These are phyloP conservation scores for Motacilla alba DNA, from an alignment of 2,113 vertebrate genomes.

Conservation along the genomic window DNA sequence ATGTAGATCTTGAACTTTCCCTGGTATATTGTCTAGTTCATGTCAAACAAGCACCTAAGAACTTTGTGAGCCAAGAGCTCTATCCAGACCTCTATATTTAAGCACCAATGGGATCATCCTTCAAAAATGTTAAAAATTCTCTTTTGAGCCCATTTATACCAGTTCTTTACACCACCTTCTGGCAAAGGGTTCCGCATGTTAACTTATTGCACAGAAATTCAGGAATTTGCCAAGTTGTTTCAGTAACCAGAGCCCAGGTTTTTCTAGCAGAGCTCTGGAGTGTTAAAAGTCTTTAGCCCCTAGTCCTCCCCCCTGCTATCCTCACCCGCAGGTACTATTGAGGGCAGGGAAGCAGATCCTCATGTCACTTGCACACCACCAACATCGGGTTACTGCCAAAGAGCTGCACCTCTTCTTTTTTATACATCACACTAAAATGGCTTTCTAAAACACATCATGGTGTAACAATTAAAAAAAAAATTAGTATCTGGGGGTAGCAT, in stretches of 20 bases:
- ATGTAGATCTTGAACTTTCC: not conserved
- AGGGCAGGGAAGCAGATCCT: not conserved
- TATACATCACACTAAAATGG: not conserved
- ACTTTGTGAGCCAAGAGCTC: not conserved
- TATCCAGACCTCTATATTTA: not conserved
- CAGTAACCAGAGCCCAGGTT: not conserved
- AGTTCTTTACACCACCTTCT: not conserved
- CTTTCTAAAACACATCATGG: not conserved
- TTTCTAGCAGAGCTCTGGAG: not conserved
- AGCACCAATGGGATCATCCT: not conserved
- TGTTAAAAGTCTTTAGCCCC: not conserved
- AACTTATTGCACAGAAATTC: not conserved
- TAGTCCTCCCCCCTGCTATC: not conserved
- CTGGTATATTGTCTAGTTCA: not conserved
- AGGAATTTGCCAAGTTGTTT: not conserved
- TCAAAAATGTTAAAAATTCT: not conserved
- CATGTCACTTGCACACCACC: not conserved
- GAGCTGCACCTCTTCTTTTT: not conserved
- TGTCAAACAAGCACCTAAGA: not conserved
- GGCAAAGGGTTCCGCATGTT: not conserved
- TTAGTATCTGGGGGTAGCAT: not conserved
- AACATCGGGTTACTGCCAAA: not conserved
- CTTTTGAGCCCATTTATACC: not conserved
- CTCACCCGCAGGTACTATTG: not conserved
- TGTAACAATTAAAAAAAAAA: not conserved